phyloP scores from a whole-genome alignment of 2,797 vertebrate genomes.

The Bradypodion ventrale region DNA sequence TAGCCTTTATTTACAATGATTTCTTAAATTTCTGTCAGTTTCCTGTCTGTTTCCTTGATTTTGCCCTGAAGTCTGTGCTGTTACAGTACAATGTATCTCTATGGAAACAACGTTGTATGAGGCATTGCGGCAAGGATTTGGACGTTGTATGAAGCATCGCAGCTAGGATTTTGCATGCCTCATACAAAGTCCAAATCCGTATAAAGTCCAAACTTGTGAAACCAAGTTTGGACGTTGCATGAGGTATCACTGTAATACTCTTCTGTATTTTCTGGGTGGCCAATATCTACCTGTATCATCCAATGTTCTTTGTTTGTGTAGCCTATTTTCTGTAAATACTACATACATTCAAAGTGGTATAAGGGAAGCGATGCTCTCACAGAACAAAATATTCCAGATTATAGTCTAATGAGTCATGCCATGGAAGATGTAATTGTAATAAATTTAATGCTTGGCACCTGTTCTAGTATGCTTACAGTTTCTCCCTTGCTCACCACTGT shows the following conservation, averaged over 20 bases:
- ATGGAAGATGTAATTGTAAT: constrained; percentile 21
- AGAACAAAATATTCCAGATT: constrained; percentile 31
- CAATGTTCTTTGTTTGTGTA: constrained; percentile 35
- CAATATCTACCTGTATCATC: constrained; percentile 36
- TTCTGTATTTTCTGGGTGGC: background rate
- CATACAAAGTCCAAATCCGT: too few species aligned
- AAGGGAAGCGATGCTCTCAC: constrained; percentile 20
- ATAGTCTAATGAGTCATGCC: constrained; percentile 26
- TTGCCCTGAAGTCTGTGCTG: too few species aligned
- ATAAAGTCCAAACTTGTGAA: too few species aligned
- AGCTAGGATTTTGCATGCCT: too few species aligned
- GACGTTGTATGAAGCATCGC: too few species aligned
- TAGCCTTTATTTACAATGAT: too few species aligned
- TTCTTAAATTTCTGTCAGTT: too few species aligned
- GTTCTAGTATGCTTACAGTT: constrained; percentile 36
- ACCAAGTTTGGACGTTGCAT: too few species aligned
- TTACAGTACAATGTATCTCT: too few species aligned
- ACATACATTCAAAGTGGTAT: constrained; percentile 24
- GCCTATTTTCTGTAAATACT: constrained; percentile 10
- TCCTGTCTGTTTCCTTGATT: too few species aligned
- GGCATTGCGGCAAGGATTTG: too few species aligned
- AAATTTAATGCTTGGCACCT: background rate
- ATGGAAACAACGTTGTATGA: too few species aligned
- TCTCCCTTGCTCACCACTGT: background rate
- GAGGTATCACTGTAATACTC: background rate